Evolutionary conservation across 2,797 vertebrate genomes (phyloP).

Genomic region (Siniperca obscura): DNA sequence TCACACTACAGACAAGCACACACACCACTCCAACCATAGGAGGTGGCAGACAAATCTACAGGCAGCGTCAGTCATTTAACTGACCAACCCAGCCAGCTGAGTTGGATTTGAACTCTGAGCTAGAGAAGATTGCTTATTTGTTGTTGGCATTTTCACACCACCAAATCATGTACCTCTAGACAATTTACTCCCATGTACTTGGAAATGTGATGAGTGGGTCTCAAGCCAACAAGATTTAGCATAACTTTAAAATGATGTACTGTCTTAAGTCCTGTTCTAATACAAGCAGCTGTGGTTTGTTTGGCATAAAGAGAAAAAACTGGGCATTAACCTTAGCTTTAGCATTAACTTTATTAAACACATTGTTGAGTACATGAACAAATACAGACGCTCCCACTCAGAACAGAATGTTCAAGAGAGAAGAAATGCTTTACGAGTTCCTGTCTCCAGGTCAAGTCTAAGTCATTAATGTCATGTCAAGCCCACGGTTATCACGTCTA

Average conservation of each 20-base stretch:
- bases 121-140: neutral
- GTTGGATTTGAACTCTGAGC: neutral
- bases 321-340: neutral
- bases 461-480: neutral
- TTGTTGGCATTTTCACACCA: constrained; percentile 3
- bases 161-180: neutral
- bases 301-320: neutral
- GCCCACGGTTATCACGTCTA: neutral
- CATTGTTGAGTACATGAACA: neutral
- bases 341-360: neutral
- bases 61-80: neutral
- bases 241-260: neutral
- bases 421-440: no score
- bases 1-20: neutral
- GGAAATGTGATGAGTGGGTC: neutral
- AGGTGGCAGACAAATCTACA: neutral
- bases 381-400: neutral
- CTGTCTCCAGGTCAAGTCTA: neutral
- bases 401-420: no score
- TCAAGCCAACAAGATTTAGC: neutral
- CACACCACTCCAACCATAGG: neutral
- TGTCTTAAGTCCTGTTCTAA: neutral
- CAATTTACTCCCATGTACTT: neutral
- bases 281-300: neutral
- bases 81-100: neutral